Conservation (phyloP, 2,113 vertebrate species). For the Oriolus oriolus region DNA sequence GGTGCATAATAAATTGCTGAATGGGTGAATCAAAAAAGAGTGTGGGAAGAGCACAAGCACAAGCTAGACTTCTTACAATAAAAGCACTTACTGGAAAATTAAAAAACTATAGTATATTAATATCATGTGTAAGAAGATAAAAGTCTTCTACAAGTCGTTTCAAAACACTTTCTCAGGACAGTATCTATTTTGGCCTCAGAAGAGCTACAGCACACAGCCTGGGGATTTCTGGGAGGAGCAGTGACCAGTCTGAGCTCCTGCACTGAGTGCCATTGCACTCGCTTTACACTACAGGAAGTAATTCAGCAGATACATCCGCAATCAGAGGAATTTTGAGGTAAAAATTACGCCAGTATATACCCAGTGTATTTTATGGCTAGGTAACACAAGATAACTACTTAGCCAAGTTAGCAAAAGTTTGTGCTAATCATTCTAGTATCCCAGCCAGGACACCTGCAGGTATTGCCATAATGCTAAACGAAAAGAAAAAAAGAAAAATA, state of each 20-base stretch:
- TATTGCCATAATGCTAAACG: neutral
- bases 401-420: neutral
- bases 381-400: neutral
- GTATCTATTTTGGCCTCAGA: neutral
- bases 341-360: neutral
- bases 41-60: neutral
- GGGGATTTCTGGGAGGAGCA: neutral
- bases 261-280: neutral
- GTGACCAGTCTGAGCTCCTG: neutral
- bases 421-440: neutral
- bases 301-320: neutral
- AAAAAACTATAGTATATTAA: neutral
- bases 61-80: neutral
- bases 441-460: neutral
- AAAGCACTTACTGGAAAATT: neutral
- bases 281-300: neutral
- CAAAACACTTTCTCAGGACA: neutral
- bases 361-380: neutral
- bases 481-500: neutral
- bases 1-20: neutral
- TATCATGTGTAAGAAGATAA: neutral
- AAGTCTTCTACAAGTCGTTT: neutral
- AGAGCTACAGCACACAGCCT: neutral
- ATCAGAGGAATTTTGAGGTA: neutral
- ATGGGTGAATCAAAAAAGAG: neutral